Conservation (phyloP, 2,113 vertebrate genomes). For the Syngnathus typhle region DNA sequence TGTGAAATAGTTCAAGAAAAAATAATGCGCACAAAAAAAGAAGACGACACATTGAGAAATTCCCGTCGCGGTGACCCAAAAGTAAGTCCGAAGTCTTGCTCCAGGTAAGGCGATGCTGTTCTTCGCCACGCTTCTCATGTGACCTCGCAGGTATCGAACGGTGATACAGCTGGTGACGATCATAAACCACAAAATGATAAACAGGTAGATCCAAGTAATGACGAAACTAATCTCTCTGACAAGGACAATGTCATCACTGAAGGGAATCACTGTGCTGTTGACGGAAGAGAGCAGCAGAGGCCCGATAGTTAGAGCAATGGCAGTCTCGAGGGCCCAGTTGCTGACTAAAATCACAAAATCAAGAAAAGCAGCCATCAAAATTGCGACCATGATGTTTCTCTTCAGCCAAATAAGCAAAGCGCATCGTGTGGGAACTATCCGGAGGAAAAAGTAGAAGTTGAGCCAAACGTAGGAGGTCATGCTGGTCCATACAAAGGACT, state of each 20-base stretch:
- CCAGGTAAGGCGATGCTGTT: neutral
- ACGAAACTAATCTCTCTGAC: accelerated
- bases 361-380: constrained; percentile 15
- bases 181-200: constrained; percentile 21
- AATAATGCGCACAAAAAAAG: neutral
- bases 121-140: constrained; percentile 24
- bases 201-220: neutral
- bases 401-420: constrained; percentile 37
- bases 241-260: neutral
- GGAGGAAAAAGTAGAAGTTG: constrained; percentile 40
- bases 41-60: constrained; percentile 16
- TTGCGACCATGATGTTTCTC: constrained; percentile 37
- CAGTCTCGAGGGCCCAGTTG: accelerated
- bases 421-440: constrained; percentile 31
- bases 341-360: neutral
- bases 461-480: constrained; percentile 34
- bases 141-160: constrained; percentile 27
- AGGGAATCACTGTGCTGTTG: neutral
- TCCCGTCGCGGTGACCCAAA: constrained; percentile 17
- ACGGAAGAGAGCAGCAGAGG: neutral
- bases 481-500: constrained; percentile 10
- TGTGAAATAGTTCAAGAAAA: accelerated
- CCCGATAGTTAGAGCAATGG: accelerated
- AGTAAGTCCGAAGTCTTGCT: constrained; percentile 3
- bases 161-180: constrained; percentile 24